Base-by-base conservation (phyloP, 2,797 vertebrate species). In the Poeciliopsis gracilis region DNA sequence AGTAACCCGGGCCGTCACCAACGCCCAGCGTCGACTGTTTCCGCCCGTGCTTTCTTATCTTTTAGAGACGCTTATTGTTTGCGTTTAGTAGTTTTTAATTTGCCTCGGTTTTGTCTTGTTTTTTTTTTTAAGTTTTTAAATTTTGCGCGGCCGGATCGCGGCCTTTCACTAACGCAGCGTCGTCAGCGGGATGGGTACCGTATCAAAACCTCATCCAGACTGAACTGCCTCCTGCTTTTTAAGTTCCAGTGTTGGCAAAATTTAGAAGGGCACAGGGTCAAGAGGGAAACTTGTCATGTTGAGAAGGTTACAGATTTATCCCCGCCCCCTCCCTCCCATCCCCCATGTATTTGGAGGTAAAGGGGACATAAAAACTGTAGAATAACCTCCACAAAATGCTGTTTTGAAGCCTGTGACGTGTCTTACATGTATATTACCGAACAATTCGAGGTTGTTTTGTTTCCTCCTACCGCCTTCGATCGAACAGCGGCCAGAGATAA, bases 1-100 rank as follows among this genome's bases (percentile, higher is more conserved):
- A 86, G 92, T 90, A 91, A 90, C 84, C 79, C 53, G 89, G 90
- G 77, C 16, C 9, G 6, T 38, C 61, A 11, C 61, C 11, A 38
- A 38, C 10, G 12, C 36, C 36, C 41, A 43, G 66, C 10, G 38
- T 69, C 43, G 15, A 45, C 41, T 0, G 7, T 45, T 70, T 70
- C 67, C 28, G 67, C n/a, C 15, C 12, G 0, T 8, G 67, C 25
- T 70, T 51, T 28, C 5, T 12, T 70, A 0, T 45, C 25, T 28
- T 28, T 70, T 69, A 67, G 33, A 67, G 36, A 41, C 2, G 20
- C 63, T 63, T 38, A 36, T 20, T 61, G 10, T 66, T 38, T 20
- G 20, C 38, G 38, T 38, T 66, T 66, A 25, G 38, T 38, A 5
- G 4, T 67, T 67, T 33, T 63, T n/a, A n/a, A 36, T 18, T 63